phyloP scores from a whole-genome alignment of 2,113 vertebrate species.

The Myotis brandtii region DNA sequence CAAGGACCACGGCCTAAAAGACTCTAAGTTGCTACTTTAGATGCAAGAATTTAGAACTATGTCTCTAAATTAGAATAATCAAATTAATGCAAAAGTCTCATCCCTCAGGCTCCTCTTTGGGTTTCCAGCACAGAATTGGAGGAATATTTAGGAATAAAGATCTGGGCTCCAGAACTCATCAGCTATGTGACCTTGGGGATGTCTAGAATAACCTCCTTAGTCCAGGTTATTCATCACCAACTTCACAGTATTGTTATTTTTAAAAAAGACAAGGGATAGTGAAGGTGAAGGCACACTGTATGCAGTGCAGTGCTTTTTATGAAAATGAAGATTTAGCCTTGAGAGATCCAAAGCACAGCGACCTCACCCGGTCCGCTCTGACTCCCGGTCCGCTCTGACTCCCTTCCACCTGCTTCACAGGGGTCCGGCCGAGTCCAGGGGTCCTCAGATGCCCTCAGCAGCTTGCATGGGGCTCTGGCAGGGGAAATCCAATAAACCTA shows the following conservation, averaged over 20 bases:
- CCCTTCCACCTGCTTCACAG: neutral
- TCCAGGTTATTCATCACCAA: neutral
- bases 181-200: neutral
- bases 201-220: neutral
- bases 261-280: neutral
- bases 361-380: neutral
- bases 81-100: neutral
- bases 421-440: neutral
- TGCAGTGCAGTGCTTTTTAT: neutral
- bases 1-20: neutral
- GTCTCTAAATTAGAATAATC: conserved; percentile 56
- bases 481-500: neutral
- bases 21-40: neutral
- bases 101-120: neutral
- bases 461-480: neutral
- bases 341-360: neutral
- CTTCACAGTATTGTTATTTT: neutral
- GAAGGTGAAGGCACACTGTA: neutral
- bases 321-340: neutral
- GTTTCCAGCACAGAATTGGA: neutral
- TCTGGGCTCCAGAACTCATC: neutral
- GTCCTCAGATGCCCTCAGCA: neutral
- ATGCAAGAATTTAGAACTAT: neutral
- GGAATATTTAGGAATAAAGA: neutral
- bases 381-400: neutral